Percentiles rank a stretch among this genome's conserved stretches.
These are phyloP conservation scores for Corythoichthys haematopterus DNA, from an alignment of 2,113 vertebrate species.

Conservation along the genomic window DNA sequence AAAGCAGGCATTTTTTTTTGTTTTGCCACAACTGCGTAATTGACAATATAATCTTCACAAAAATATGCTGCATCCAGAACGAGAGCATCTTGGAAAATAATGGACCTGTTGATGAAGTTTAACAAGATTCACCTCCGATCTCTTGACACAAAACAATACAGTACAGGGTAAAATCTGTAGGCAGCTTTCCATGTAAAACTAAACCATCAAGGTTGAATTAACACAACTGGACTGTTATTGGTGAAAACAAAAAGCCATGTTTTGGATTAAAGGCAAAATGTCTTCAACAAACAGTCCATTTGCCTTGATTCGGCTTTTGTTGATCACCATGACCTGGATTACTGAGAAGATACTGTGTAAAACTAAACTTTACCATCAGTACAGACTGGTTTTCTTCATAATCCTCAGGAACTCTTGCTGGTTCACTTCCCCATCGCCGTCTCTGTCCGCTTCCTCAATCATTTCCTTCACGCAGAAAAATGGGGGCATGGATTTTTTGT, in stretches of 20 bases:
- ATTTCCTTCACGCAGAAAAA: constrained; percentile 77
- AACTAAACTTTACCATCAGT: constrained; percentile 64
- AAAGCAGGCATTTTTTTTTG: constrained; percentile 29
- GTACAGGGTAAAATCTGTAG: constrained; percentile 6
- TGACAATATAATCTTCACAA: constrained; percentile 10
- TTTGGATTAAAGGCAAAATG: too few species aligned
- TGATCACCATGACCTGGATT: too few species aligned
- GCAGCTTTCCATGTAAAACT: constrained; percentile 35
- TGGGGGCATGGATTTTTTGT: neutral
- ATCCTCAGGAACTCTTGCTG: constrained; percentile 91
- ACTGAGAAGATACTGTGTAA: neutral
- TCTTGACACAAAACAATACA: constrained; percentile 29
- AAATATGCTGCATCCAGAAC: constrained; percentile 43
- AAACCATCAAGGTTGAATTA: too few species aligned
- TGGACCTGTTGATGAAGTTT: neutral
- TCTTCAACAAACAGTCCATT: too few species aligned
- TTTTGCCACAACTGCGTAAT: neutral
- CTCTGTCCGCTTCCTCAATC: constrained; percentile 89
- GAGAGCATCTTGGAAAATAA: neutral
- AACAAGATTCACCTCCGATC: neutral
- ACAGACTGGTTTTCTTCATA: constrained; percentile 93
- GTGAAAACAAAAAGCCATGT: too few species aligned
- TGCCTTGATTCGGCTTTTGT: too few species aligned
- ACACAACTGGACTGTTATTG: too few species aligned
- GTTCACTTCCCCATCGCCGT: constrained; percentile 90